Evolutionary conservation across 2,797 vertebrate genomes (phyloP).

Genomic region (Falco peregrinus): DNA sequence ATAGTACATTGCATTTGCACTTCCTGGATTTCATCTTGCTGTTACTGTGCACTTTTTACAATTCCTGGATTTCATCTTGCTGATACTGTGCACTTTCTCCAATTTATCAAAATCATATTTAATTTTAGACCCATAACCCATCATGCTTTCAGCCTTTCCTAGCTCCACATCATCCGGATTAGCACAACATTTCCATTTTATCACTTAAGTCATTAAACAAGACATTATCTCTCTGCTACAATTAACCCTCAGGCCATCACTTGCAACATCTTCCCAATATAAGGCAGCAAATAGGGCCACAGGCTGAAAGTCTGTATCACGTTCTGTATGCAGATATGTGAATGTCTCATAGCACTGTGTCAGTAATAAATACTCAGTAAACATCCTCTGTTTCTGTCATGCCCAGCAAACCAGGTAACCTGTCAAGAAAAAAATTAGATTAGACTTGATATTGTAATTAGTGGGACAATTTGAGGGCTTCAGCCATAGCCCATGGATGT

Average conservation of each 20-base stretch:
- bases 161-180: not conserved
- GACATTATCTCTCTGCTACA: not conserved
- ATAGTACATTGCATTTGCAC: not conserved
- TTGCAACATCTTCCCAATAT: not conserved
- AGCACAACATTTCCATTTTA: not conserved
- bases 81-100: not conserved
- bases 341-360: not conserved
- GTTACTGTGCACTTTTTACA: too few relatives aligned
- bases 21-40: not conserved
- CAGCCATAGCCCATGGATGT: not conserved
- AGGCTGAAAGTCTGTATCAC: not conserved
- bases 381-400: not conserved
- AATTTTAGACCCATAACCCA: conserved; percentile 26
- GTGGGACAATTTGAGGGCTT: not conserved
- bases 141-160: not conserved
- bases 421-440: not conserved
- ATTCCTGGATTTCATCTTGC: too few relatives aligned
- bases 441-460: not conserved
- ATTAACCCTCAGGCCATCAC: not conserved
- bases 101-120: conserved; percentile 24
- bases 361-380: not conserved
- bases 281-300: not conserved
- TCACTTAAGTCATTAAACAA: not conserved
- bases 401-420: not conserved
- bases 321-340: not conserved